Percentiles rank a stretch among this genome's conserved stretches.
These are phyloP conservation scores for Luscinia megarhynchos DNA, from an alignment of 2,797 vertebrate genomes.

Conservation along the genomic window DNA sequence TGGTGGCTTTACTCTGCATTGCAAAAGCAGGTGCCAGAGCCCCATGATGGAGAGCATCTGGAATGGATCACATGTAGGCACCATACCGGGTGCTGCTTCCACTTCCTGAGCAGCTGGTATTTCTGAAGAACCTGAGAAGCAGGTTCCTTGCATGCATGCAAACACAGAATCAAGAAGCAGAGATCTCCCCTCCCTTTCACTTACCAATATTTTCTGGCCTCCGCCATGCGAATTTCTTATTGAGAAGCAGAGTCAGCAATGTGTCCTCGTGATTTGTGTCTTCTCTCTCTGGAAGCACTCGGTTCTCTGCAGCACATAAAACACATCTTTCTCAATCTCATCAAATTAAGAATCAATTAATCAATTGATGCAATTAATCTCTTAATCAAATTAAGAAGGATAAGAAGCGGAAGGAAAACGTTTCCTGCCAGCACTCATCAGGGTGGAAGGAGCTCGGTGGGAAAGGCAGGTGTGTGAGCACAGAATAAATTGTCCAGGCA, in stretches of 20 bases:
- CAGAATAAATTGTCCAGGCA: not conserved
- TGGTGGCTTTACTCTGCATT: not conserved
- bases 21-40: not conserved
- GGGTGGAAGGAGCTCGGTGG: not conserved
- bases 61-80: not conserved
- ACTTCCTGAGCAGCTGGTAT: not conserved
- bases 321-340: not conserved
- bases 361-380: not conserved
- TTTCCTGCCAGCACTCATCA: not conserved
- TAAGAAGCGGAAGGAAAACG: not conserved
- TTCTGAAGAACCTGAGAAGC: slow-evolving; percentile 3
- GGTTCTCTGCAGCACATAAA: slow-evolving; percentile 63
- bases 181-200: not conserved
- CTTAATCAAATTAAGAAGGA: slow-evolving; percentile 2
- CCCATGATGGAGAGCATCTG: not conserved
- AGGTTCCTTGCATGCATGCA: not conserved
- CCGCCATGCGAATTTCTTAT: slow-evolving; percentile 56
- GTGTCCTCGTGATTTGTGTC: slow-evolving; percentile 54
- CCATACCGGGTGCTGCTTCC: not conserved
- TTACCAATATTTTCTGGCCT: slow-evolving; percentile 66
- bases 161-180: not conserved
- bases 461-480: not conserved
- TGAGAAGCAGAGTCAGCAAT: slow-evolving; percentile 70
- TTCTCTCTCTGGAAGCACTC: slow-evolving; percentile 65
- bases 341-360: not conserved